These are phyloP conservation scores for Empis stercorea DNA, from an alignment of 2,888 invertebrate species.

Conservation along the genomic window DNA sequence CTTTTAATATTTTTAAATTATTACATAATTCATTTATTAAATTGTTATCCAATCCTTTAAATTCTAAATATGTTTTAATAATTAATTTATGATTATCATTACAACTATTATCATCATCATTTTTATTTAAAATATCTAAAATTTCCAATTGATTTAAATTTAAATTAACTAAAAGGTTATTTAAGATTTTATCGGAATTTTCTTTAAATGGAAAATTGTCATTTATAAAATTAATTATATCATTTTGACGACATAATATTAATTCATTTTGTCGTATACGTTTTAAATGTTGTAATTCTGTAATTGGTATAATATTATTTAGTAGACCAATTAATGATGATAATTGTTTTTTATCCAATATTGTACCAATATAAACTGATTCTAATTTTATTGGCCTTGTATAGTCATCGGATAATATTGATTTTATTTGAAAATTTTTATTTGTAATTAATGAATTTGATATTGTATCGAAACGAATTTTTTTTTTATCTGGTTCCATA, in stretches of 20 bases:
- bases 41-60: constrained; percentile 9
- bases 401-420: constrained; percentile 45
- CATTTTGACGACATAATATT: constrained; percentile 40
- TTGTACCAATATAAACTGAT: constrained; percentile 46
- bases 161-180: no score
- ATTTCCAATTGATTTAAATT: not conserved
- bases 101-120: no score
- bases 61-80: constrained; percentile 7
- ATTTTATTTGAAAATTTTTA: constrained; percentile 24
- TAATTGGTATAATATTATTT: constrained; percentile 45
- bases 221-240: constrained; percentile 14
- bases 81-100: not conserved
- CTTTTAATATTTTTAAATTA: constrained; percentile 40
- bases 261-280: constrained; percentile 50
- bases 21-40: constrained; percentile 17
- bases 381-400: constrained; percentile 38
- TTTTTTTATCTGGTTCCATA: no score
- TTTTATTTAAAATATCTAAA: not conserved
- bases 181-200: not conserved
- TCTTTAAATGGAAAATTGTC: no score
- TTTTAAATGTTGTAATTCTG: constrained; percentile 56
- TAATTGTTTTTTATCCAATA: constrained; percentile 47
- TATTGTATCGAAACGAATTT: no score
- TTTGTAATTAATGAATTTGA: no score
- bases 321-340: constrained; percentile 48